Conservation (phyloP, 2,888 invertebrate genomes). For the Agriopis leucophaearia region DNA sequence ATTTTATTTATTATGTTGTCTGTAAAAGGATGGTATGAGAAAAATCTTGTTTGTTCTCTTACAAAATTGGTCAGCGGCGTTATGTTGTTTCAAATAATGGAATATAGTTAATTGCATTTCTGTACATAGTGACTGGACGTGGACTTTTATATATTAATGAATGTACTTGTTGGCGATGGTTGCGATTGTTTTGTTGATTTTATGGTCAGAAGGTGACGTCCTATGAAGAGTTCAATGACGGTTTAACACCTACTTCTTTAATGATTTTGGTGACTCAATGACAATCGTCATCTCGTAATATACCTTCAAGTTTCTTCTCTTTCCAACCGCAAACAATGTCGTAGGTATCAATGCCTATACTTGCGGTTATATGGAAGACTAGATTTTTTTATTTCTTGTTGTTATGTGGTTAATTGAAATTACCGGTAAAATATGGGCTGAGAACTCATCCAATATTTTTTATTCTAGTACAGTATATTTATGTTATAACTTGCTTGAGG, state of each 20-base stretch:
- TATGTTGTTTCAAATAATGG: not conserved
- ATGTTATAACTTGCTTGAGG: too few relatives aligned
- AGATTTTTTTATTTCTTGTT: too few relatives aligned
- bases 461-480: not conserved
- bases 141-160: slow-evolving; percentile 9
- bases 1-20: not conserved
- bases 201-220: slow-evolving; percentile 13
- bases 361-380: not conserved
- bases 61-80: not conserved
- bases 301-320: not conserved
- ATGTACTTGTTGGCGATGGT: not conserved
- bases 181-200: slow-evolving; percentile 4
- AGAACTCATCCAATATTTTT: not conserved
- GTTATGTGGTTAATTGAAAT: not conserved
- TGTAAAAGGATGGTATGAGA: not conserved
- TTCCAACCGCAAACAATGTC: not conserved
- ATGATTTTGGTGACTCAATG: slow-evolving; percentile 6
- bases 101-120: not conserved
- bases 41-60: not conserved
- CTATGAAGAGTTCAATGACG: not conserved
- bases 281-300: not conserved
- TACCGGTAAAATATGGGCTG: not conserved
- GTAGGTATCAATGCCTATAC: not conserved
- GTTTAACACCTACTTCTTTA: not conserved
- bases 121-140: slow-evolving; percentile 11